Evolutionary conservation across 2,888 invertebrate species (phyloP), one percentile per base, ranked within the genome.

Genomic region (Lasioglossum oenotherae): DNA sequence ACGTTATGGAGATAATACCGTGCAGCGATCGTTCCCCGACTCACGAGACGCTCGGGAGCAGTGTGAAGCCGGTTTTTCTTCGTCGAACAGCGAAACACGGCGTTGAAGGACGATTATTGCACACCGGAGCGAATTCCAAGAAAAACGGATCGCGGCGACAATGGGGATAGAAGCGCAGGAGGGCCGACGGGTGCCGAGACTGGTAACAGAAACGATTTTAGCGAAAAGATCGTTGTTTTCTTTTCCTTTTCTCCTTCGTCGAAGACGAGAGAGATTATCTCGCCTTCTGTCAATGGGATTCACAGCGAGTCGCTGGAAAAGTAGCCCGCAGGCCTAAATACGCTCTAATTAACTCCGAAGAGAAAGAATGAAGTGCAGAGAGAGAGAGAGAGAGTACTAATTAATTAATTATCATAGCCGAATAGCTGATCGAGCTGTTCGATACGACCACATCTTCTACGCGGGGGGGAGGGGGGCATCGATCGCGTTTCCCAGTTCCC

Each of bases 241-340:
- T 53, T 49, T 78, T 83, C 31, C 60, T 87, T 78, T 38, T 27
- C 79, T 71, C 16, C 74, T 72, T 82, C 67, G 46, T 64, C 72
- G 69, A 77, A 8, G 12, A 77, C 77, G 81, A 75, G 78, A 77
- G 46, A 80, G 84, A 87, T 6, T 31, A 64, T 87, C 75, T 92
- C 86, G 86, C 31, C 81, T 87, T 92, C 90, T 85, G 88, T 91
- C 87, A 84, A 92, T 90, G 92, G 92, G 92, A 93, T 91, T 92
- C 91, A 89, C 87, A 92, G 92, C 92, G 90, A 89, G 89, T 92
- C 91, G 93, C 93, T 92, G 93, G 85, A 93, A 93, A 94, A 94
- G 94, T 94, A 94, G 94, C 94, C 94, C 94, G 91, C 93, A 94
- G 94, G 94, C 94, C 94, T 94, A 94, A 94, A 93, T 94, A 94